Base-by-base conservation (phyloP, 1,140 invertebrate genomes). In the Dendroctonus ponderosae region DNA sequence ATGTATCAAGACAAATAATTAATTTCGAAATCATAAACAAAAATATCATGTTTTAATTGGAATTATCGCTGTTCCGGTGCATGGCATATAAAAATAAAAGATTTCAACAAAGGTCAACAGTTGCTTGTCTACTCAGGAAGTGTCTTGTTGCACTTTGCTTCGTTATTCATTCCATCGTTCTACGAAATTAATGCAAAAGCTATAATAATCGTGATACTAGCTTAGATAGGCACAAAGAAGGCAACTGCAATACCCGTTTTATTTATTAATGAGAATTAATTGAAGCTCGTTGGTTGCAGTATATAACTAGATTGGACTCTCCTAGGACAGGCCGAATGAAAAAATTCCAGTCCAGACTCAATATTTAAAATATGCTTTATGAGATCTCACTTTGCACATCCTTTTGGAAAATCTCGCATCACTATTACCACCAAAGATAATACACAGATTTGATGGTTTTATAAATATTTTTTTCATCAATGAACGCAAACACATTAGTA, bases 71-170 rank as follows among this genome's bases (percentile, higher is more conserved):
- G 53, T 56, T 56, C 53, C 53, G 53, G 53, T 41, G 26, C 7
- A 39, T 56, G 15, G 53, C 39, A n/a, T 56, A 11, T 15, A 56
- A 37, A 56, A 41, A 56, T 40, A 39, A 9, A 41, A 56, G 53
- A 56, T 56, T 56, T 56, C 53, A 11, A 38, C 7, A 56, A 40
- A 56, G 53, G 53, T 56, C 53, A 56, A 56, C 53, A 56, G 39
- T 56, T 56, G 26, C 53, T 56, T 56, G 53, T 56, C 53, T 56
- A 56, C 53, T 56, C 53, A 56, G 53, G 53, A 56, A 56, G 53
- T 56, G 53, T 40, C 26, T 11, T n/a, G 39, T 56, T 56, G 53
- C 50, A 26, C 9, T 52, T 52, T 52, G 26, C 26, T 26, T 26
- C 26, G 26, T 26, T 26, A 26, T 26, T 26, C 26, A 26, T 26